Evolutionary conservation across 1,140 invertebrate species (phyloP).

Genomic region (Drosophila obscura): DNA sequence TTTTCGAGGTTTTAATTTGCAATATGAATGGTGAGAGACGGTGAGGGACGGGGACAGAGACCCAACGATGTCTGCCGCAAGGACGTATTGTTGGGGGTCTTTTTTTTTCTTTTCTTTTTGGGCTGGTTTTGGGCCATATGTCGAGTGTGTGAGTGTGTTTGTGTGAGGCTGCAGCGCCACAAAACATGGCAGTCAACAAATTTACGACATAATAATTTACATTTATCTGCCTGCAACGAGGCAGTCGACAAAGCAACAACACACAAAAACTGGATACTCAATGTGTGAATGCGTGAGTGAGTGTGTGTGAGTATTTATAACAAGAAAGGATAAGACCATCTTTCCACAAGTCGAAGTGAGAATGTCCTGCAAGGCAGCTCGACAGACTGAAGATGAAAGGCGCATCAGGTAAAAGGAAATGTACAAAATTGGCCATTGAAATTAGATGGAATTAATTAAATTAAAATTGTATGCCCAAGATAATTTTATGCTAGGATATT

Average conservation of each 20-base stretch:
- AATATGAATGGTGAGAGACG: conserved; percentile 20
- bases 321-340: conserved; percentile 35
- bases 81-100: conserved; percentile 42
- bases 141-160: conserved; percentile 44
- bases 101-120: too few relatives aligned
- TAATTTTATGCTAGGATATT: too few relatives aligned
- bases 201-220: conserved; percentile 84
- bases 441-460: too few relatives aligned
- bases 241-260: conserved; percentile 57
- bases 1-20: conserved; percentile 63
- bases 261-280: conserved; percentile 52
- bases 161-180: conserved; percentile 59
- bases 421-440: too few relatives aligned
- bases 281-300: conserved; percentile 20
- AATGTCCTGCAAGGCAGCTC: conserved; percentile 21
- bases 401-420: too few relatives aligned
- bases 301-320: conserved; percentile 53
- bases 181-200: conserved; percentile 83
- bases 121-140: conserved; percentile 8
- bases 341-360: conserved; percentile 33
- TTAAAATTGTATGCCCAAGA: too few relatives aligned
- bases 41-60: background rate
- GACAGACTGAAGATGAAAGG: too few relatives aligned
- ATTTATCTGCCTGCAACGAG: conserved; percentile 81
- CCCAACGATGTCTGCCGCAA: background rate